These are phyloP conservation scores for Batillaria attramentaria DNA, from an alignment of 1,140 invertebrate genomes.

Conservation along the genomic window DNA sequence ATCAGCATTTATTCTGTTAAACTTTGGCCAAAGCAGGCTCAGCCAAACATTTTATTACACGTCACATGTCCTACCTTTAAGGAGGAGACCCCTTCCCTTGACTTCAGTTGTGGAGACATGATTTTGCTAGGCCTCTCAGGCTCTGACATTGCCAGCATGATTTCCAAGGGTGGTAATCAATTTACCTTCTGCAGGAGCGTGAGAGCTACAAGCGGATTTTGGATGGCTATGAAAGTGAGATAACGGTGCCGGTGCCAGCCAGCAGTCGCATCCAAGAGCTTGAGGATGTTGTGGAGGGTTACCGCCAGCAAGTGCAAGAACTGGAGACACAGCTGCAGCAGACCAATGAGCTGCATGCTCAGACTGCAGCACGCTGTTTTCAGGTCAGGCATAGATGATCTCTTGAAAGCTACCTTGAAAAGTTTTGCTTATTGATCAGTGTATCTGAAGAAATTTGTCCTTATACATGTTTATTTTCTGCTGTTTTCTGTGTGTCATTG, in stretches of 20 bases:
- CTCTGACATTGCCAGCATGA: too few species aligned
- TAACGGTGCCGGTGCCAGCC: constrained; percentile 72
- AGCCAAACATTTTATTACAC: not conserved
- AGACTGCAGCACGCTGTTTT: constrained; percentile 19
- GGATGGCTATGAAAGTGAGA: constrained; percentile 87
- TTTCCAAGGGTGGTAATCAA: not conserved
- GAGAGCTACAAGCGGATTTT: constrained; percentile 84
- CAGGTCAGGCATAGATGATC: constrained; percentile 34
- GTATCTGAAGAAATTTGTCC: too few species aligned
- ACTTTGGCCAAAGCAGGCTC: not conserved
- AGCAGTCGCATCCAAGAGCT: constrained; percentile 75
- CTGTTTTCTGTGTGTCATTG: too few species aligned
- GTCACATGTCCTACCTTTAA: too few species aligned
- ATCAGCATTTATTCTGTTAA: not conserved
- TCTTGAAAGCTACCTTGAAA: too few species aligned
- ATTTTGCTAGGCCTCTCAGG: too few species aligned
- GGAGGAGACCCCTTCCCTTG: too few species aligned
- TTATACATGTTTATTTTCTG: too few species aligned
- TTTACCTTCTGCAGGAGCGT: constrained; percentile 67
- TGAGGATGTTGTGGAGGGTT: constrained; percentile 78
- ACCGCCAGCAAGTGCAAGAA: constrained; percentile 80
- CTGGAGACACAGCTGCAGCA: constrained; percentile 78
- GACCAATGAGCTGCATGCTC: constrained; percentile 45
- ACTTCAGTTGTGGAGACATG: too few species aligned
- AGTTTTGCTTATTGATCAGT: too few species aligned